These are phyloP conservation scores for Agrypnia vestita DNA, from an alignment of 1,140 invertebrate genomes.

Conservation along the genomic window DNA sequence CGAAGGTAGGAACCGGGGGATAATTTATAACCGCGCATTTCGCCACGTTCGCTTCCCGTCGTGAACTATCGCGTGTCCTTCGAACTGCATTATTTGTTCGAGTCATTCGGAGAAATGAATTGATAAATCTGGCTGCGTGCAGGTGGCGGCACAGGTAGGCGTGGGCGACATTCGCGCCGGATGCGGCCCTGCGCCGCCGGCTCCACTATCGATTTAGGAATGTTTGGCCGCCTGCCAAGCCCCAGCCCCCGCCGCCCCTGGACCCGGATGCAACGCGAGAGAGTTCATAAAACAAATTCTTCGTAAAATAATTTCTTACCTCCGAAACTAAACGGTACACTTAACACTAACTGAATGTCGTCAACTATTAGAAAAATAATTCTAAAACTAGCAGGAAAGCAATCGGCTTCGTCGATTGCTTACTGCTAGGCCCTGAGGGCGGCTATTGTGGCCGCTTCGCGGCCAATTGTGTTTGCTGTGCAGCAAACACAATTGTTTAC, in stretches of 20 bases:
- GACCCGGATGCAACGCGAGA: neutral
- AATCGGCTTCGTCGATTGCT: too few species aligned
- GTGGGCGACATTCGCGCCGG: neutral
- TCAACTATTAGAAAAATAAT: too few species aligned
- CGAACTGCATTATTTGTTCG: neutral
- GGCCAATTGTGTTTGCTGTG: too few species aligned
- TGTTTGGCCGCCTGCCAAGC: slow-evolving; percentile 16
- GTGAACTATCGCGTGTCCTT: slow-evolving; percentile 17
- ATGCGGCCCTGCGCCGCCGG: neutral
- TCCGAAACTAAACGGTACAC: too few species aligned
- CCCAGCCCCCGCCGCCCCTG: neutral
- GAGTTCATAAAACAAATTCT: too few species aligned
- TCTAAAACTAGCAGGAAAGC: too few species aligned
- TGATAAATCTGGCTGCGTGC: neutral
- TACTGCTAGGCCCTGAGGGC: too few species aligned
- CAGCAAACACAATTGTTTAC: too few species aligned
- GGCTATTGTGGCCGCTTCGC: too few species aligned
- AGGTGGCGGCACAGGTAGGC: neutral
- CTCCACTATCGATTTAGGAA: slow-evolving; percentile 28
- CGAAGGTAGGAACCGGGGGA: neutral
- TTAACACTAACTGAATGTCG: too few species aligned
- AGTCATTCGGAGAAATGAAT: slow-evolving; percentile 11
- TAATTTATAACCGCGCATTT: slow-evolving; percentile 25
- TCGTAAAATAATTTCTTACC: too few species aligned
- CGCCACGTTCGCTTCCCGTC: slow-evolving; percentile 22